Conservation (phyloP, 2,797 vertebrate species). For the Clangula hyemalis region DNA sequence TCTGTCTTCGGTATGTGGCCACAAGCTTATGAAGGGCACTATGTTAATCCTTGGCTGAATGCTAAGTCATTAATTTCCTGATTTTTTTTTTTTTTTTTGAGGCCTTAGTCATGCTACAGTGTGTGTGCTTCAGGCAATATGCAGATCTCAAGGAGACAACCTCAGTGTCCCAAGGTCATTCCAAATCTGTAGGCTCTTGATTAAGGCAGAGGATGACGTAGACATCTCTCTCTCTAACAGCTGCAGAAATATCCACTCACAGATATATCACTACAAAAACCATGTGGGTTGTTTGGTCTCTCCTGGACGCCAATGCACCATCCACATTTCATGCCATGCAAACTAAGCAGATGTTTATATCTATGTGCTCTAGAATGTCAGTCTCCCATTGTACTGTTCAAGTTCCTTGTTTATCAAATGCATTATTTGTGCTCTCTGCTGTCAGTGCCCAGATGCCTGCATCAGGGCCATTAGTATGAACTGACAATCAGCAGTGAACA, state of each 20-base stretch:
- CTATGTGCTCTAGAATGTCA: accelerated
- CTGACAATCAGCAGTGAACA: not conserved
- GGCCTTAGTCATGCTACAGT: not conserved
- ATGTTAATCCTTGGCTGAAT: constrained; percentile 6
- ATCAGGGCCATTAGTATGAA: not conserved
- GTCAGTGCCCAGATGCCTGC: not conserved
- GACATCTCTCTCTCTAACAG: not conserved
- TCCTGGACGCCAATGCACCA: not conserved
- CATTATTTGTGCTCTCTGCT: not conserved
- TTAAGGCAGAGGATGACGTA: not conserved
- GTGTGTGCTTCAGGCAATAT: constrained; percentile 14
- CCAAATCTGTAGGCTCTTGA: not conserved
- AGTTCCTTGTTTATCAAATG: not conserved
- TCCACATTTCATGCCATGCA: accelerated
- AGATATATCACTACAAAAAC: not conserved
- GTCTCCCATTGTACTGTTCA: not conserved
- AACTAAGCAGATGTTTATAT: not conserved
- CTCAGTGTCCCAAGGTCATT: constrained; percentile 11
- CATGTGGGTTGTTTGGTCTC: not conserved
- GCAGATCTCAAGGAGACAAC: constrained; percentile 17
- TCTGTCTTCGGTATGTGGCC: not conserved
- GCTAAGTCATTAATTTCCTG: constrained; percentile 30
- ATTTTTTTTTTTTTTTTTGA: not conserved
- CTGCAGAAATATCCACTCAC: not conserved
- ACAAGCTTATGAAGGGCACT: not conserved